These are phyloP conservation scores for Orestias chungarensis DNA, from an alignment of 2,797 vertebrate genomes.

Conservation along the genomic window DNA sequence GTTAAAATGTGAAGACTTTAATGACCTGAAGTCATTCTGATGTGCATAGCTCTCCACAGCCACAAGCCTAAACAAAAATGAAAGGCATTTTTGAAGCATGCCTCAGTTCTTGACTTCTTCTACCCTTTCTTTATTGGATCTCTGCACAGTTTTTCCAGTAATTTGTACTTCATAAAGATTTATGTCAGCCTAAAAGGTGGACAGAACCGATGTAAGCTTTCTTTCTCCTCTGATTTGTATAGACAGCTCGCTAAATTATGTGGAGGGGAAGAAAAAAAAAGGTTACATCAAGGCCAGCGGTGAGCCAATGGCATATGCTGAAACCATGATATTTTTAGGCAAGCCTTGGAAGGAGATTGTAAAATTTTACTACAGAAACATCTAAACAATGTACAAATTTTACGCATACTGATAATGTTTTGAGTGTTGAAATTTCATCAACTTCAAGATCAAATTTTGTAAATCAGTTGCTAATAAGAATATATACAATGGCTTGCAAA, in stretches of 20 bases:
- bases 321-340: conserved; percentile 39
- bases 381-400: conserved; percentile 13
- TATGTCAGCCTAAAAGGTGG: conserved; percentile 46
- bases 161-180: conserved; percentile 55
- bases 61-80: conserved; percentile 48
- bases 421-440: conserved; percentile 24
- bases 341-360: conserved; percentile 49
- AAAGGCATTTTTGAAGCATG: conserved; percentile 39
- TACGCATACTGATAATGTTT: conserved; percentile 5
- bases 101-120: conserved; percentile 30
- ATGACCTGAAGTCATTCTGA: conserved; percentile 51
- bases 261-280: conserved; percentile 31
- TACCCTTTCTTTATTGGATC: neutral
- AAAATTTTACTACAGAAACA: conserved; percentile 29
- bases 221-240: conserved; percentile 33
- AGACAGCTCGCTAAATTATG: conserved; percentile 47
- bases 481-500: neutral
- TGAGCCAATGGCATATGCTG: conserved; percentile 47
- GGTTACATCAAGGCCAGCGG: conserved; percentile 45
- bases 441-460: neutral
- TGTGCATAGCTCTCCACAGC: conserved; percentile 48
- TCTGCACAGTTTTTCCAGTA: conserved; percentile 33
- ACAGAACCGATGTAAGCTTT: conserved; percentile 17
- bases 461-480: neutral
- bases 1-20: conserved; percentile 41